Conservation (phyloP, 2,113 vertebrate species). For the Sinocyclocheilus grahami region DNA sequence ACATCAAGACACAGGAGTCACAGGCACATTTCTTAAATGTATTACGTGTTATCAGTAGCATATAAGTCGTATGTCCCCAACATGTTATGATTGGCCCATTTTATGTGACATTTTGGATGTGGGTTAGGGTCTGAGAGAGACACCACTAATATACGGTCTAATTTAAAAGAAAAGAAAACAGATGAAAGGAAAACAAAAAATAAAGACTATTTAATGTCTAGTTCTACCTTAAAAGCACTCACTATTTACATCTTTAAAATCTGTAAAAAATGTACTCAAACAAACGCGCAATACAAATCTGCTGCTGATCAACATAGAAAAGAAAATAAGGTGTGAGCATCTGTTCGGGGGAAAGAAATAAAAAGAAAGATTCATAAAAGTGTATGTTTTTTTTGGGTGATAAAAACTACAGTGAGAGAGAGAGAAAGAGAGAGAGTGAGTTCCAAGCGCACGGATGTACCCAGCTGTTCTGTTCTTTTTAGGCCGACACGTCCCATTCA, state of each 20-base stretch:
- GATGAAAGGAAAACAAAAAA: not conserved
- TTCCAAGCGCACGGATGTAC: conserved; percentile 51
- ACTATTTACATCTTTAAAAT: not conserved
- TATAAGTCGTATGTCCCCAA: not conserved
- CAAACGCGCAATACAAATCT: not conserved
- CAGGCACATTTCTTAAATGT: not conserved
- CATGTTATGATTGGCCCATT: not conserved
- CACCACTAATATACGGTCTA: too few relatives aligned
- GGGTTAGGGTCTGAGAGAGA: not conserved
- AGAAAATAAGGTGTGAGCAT: not conserved
- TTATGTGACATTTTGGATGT: not conserved
- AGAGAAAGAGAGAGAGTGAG: conserved; percentile 11
- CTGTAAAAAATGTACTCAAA: not conserved
- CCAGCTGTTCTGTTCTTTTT: conserved; percentile 64
- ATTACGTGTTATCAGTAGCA: too few relatives aligned
- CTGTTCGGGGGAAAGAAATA: not conserved
- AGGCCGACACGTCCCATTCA: conserved; percentile 48
- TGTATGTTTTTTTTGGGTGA: not conserved
- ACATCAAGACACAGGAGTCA: not conserved
- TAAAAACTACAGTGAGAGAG: conserved; percentile 38
- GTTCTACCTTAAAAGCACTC: not conserved
- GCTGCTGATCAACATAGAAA: not conserved
- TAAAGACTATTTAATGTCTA: not conserved
- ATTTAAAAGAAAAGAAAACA: not conserved
- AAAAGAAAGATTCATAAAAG: not conserved